Conservation (phyloP, 1,140 invertebrate species). For the Drosophila pruinosa region DNA sequence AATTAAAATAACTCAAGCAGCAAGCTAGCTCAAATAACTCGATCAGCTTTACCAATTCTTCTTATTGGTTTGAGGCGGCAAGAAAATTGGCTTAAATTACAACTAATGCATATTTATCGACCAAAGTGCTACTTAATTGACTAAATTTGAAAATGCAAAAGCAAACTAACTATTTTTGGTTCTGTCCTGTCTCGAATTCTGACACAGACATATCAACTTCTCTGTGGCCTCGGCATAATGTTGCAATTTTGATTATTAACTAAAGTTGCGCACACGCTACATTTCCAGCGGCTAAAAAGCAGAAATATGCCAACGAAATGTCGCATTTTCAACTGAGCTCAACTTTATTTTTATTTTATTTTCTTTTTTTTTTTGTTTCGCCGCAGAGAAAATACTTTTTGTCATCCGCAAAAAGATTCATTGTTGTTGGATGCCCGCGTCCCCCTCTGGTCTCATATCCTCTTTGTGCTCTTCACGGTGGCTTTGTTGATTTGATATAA, state of each 20-base stretch:
- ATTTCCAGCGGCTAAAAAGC: constrained; percentile 21
- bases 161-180: not conserved
- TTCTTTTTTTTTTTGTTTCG: constrained; percentile 21
- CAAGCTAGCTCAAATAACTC: not conserved
- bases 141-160: not conserved
- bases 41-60: too few relatives aligned
- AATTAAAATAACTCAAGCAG: constrained; percentile 37
- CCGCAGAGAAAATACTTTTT: constrained; percentile 67
- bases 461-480: constrained; percentile 15
- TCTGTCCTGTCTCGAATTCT: not conserved
- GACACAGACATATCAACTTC: not conserved
- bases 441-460: not conserved
- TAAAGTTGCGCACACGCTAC: constrained; percentile 59
- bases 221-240: not conserved
- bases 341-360: not conserved
- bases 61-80: too few relatives aligned
- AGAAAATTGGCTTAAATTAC: not conserved
- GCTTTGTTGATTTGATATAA: constrained; percentile 69
- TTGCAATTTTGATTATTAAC: constrained; percentile 20
- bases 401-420: constrained; percentile 38
- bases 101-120: not conserved
- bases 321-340: constrained; percentile 20
- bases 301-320: constrained; percentile 36
- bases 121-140: not conserved
- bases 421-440: constrained; percentile 22